phyloP scores from a whole-genome alignment of 2,113 vertebrate species.

The Herpailurus yagouaroundi region DNA sequence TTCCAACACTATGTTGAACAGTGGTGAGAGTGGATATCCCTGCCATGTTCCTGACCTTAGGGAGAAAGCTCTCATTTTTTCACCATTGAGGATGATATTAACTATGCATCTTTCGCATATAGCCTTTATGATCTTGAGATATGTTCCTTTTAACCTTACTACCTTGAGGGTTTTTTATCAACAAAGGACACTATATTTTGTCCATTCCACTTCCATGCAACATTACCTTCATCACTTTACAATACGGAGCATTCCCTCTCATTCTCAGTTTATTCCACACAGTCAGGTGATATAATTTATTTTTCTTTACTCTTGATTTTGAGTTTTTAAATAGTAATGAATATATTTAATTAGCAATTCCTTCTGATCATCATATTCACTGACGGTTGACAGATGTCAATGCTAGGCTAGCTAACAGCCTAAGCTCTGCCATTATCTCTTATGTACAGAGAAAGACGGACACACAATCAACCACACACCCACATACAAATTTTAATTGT shows the following conservation, averaged over 20 bases:
- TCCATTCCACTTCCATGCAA: neutral
- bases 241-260: neutral
- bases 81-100: no score
- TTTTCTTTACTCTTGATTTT: neutral
- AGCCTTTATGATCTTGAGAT: no score
- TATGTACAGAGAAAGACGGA: neutral
- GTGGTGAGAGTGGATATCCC: no score
- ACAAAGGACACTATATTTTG: no score
- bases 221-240: rapidly evolving
- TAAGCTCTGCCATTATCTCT: neutral
- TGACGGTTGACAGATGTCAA: neutral
- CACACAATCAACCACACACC: rapidly evolving
- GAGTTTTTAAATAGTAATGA: neutral
- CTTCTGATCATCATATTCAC: neutral
- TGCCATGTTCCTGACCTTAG: no score
- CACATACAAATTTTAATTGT: neutral
- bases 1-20: no score
- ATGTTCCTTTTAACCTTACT: no score
- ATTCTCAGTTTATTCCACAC: neutral
- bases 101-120: no score
- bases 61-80: no score
- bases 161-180: no score
- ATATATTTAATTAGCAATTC: neutral
- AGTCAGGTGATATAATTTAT: neutral
- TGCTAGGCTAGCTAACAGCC: neutral